Evolutionary conservation across 1,140 invertebrate species (phyloP), one percentile per base, ranked within the genome.

Genomic region (Melitaea cinxia): DNA sequence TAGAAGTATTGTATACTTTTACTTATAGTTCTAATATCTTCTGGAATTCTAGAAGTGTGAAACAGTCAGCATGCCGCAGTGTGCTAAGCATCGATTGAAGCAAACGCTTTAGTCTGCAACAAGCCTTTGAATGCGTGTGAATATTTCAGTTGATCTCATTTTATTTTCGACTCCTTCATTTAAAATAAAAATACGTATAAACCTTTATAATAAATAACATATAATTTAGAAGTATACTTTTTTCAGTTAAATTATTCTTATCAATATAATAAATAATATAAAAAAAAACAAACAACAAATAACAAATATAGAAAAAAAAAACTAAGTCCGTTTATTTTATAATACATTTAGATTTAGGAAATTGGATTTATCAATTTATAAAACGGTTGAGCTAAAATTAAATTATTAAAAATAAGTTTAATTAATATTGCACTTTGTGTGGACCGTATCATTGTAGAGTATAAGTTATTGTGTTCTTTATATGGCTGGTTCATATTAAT

Each of bases 91-190:
- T 56, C 37, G n/a, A 61, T 33, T 61, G 55, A 37, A 77, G 75
- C 68, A 68, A 63, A 55, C 69, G 68, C 56, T 72, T 75, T 73
- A 75, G 70, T 77, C 71, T 84, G 81, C 76, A 75, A 79, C 71
- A 70, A 72, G 78, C 80, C 78, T 84, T 65, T 83, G 77, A 77
- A 84, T 89, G 87, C 88, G 77, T 82, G 80, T 86, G 47, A 76
- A 37, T 67, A 21, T 71, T 68, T 77, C 63, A 69, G 62, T 83
- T 72, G 19, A 45, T 21, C 7, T 45, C 21, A 21, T 19, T 21
- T 4, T 7, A 15, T 39, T 39, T 80, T 62, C 74, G 79, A 73
- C 68, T 63, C 53, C 61, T 65, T 57, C 53, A 61, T 52, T 39
- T 70, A n/a, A n/a, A n/a, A n/a, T n/a, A n/a, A n/a, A n/a, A n/a